Percentiles rank a stretch among this genome's conserved stretches.
phyloP scores from a whole-genome alignment of 2,113 vertebrate genomes.

The Aphelocoma coerulescens region DNA sequence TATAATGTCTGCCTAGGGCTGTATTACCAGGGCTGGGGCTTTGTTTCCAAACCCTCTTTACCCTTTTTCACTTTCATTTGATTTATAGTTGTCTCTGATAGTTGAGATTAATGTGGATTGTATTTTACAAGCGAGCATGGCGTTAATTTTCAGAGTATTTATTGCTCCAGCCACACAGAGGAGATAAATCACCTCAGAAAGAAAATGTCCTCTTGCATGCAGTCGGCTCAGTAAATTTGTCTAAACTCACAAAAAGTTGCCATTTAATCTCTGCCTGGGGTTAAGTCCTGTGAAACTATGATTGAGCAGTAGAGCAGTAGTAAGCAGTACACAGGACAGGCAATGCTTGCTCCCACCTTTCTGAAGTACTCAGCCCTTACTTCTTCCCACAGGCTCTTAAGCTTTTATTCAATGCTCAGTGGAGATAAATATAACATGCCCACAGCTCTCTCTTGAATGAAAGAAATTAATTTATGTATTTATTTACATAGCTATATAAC shows the following conservation, averaged over 20 bases:
- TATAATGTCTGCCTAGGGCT: background rate
- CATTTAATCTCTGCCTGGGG: background rate
- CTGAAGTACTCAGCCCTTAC: background rate
- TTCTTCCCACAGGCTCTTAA: background rate
- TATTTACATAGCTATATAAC: background rate
- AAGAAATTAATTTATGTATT: background rate
- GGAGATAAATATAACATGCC: background rate
- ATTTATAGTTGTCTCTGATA: constrained; percentile 30
- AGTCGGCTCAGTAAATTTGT: background rate
- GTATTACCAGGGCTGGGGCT: background rate
- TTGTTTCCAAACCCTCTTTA: background rate
- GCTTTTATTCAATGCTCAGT: background rate
- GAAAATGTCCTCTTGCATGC: background rate
- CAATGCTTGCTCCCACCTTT: background rate
- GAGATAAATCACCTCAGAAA: constrained; percentile 11
- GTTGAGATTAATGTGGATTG: constrained; percentile 43
- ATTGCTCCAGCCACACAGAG: background rate
- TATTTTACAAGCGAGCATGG: background rate
- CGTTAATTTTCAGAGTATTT: constrained; percentile 27
- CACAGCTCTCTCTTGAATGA: background rate
- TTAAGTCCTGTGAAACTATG: background rate
- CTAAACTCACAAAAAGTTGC: background rate
- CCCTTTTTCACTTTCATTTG: background rate
- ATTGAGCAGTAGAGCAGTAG: background rate
- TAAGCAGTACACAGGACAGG: background rate